Base-by-base conservation (phyloP, 2,113 vertebrate genomes). In the Sialia sialis region DNA sequence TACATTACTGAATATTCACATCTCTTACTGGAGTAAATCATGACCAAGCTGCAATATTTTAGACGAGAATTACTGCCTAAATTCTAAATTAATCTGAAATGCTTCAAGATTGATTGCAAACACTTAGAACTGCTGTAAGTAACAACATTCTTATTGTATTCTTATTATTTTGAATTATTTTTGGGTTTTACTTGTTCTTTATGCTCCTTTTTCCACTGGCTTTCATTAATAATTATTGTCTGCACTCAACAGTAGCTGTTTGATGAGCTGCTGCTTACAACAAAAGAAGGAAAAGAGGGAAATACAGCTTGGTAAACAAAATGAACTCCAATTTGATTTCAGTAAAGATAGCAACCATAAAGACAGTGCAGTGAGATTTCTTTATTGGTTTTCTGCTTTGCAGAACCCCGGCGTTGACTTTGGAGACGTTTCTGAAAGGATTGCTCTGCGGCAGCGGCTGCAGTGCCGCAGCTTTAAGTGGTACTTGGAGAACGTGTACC, bases 321-420 rank as follows among this genome's bases (percentile, higher is more conserved):
- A 87, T 56, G 63, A 92, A 64, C 46, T 75, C 48, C 49, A 51
- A 15, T 51, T 81, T 41, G 49, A 58, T 68, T 92, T 94, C 63
- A 62, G 56, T 48, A 52, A 76, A 52, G 62, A 83, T 38, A 82
- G 49, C 32, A 83, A 46, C n/a, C 1, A 4, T 68, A 38, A 89
- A 95, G 12, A 29, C 84, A 54, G 48, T 12, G 62, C 83, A 80
- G 48, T 87, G 76, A 86, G 58, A 87, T 84, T 68, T 94, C 70
- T 85, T 32, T 54, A 17, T 82, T 78, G 6, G 5, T 39, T 69
- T 74, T 56, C 20, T 76, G 39, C 66, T 93, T 82, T 36, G 26
- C 97, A 99, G 99, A 99, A 99, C 97, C 99, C 99, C 0, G 99
- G 99, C 3, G 99, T 99, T 76, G 99, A 99, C 97, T 99, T 99